Conservation (phyloP, 2,888 invertebrate species). For the Metopia argyrocephala region DNA sequence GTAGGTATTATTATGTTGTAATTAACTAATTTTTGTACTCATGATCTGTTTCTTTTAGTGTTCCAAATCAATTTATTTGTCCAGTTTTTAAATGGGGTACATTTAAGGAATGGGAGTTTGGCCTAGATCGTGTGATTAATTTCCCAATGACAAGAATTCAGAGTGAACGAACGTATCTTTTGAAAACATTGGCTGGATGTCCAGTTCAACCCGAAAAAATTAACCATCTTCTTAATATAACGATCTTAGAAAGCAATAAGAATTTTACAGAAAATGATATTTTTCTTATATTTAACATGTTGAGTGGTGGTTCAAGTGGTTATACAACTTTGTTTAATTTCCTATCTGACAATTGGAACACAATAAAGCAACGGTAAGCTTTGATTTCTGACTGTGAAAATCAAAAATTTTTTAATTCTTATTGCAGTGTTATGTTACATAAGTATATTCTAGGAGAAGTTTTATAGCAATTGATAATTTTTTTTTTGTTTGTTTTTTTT, state of each 20-base stretch:
- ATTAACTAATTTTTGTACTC: neutral
- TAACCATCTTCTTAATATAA: slow-evolving; percentile 83
- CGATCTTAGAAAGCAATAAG: slow-evolving; percentile 84
- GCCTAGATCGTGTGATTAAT: slow-evolving; percentile 86
- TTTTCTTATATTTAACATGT: slow-evolving; percentile 86
- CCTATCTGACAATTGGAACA: slow-evolving; percentile 85
- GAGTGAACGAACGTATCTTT: slow-evolving; percentile 87
- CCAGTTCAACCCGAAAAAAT: slow-evolving; percentile 86
- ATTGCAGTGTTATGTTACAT: no score
- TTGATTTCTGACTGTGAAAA: neutral
- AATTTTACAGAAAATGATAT: slow-evolving; percentile 89
- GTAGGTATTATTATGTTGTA: slow-evolving; percentile 80
- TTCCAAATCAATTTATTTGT: slow-evolving; percentile 87
- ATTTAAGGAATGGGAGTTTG: slow-evolving; percentile 89
- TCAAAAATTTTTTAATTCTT: no score
- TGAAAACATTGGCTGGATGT: slow-evolving; percentile 89
- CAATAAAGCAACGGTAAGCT: slow-evolving; percentile 82
- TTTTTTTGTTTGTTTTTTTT: no score
- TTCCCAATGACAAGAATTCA: slow-evolving; percentile 85
- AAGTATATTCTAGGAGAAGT: no score
- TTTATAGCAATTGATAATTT: no score
- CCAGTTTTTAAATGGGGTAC: slow-evolving; percentile 91
- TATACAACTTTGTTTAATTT: slow-evolving; percentile 86
- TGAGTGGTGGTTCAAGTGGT: slow-evolving; percentile 85
- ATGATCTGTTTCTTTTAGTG: slow-evolving; percentile 78